A percentile compares a stretch with the other conserved stretches of the same genome.
phyloP scores from a whole-genome alignment of 2,113 vertebrate genomes.

The Paramisgurnus dabryanus region DNA sequence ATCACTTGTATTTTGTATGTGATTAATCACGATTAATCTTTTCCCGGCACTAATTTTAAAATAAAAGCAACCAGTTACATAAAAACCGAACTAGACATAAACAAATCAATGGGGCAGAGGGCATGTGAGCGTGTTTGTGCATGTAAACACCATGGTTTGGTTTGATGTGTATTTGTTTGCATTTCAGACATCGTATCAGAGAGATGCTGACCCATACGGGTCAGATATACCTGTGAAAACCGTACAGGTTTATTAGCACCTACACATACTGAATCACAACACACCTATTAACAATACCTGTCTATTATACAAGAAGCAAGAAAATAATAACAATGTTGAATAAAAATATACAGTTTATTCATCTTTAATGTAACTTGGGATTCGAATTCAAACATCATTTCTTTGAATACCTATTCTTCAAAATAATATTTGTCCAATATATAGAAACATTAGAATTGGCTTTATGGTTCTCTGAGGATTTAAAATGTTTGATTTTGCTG shows the following conservation, averaged over 20 bases:
- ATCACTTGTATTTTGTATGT: too few species aligned
- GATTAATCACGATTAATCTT: too few species aligned
- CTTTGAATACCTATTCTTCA: background rate
- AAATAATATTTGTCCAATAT: too few species aligned
- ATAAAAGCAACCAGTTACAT: too few species aligned
- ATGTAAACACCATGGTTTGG: background rate
- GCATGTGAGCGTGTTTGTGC: background rate
- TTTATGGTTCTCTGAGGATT: too few species aligned
- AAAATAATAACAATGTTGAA: background rate
- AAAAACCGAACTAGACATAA: background rate
- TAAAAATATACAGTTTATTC: background rate
- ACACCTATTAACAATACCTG: background rate
- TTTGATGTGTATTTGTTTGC: background rate
- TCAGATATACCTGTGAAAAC: slow-evolving; percentile 3
- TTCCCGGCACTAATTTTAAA: too few species aligned
- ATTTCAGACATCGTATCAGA: background rate
- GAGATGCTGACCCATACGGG: background rate
- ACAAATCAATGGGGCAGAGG: background rate
- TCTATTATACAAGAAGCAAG: background rate
- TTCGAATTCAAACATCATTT: too few species aligned
- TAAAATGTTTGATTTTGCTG: too few species aligned
- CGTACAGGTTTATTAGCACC: background rate
- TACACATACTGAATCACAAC: background rate
- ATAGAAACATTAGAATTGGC: too few species aligned
- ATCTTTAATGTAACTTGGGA: background rate